These are phyloP conservation scores for Drosophila eugracilis DNA, from an alignment of 1,140 invertebrate species.

Conservation along the genomic window DNA sequence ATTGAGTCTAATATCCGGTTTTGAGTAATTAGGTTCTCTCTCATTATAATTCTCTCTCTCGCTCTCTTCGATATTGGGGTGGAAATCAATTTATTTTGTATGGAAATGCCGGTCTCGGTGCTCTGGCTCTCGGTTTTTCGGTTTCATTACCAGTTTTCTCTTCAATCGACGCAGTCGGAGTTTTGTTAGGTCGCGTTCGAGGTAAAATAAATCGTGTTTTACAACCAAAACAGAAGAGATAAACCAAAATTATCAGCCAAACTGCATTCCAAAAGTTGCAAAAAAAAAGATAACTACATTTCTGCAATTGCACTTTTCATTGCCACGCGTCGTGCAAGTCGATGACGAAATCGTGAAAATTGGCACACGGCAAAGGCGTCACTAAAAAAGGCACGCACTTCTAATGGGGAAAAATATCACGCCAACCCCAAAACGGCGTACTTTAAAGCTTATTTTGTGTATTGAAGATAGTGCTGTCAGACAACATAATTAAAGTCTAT, in stretches of 20 bases:
- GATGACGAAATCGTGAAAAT: conserved; percentile 48
- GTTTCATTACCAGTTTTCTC: too few species aligned
- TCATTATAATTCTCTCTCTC: conserved; percentile 5
- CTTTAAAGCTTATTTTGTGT: conserved; percentile 33
- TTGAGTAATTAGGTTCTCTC: conserved; percentile 17
- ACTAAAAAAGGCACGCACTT: conserved; percentile 7
- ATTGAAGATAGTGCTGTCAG: conserved; percentile 23
- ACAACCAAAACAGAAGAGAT: conserved; percentile 11
- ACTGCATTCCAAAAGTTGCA: conserved; percentile 38
- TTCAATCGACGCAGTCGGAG: conserved; percentile 25
- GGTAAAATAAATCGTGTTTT: conserved; percentile 31
- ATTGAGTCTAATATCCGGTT: conserved; percentile 15
- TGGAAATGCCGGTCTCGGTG: conserved; percentile 49
- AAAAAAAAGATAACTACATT: conserved; percentile 10
- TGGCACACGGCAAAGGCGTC: conserved; percentile 28
- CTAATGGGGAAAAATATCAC: neutral
- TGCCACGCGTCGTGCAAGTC: conserved; percentile 30
- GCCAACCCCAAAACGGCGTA: neutral
- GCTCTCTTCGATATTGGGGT: conserved; percentile 26
- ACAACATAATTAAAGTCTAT: conserved; percentile 33
- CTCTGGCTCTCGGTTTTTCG: conserved; percentile 35
- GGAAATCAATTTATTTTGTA: conserved; percentile 36
- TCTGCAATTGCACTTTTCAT: conserved; percentile 26
- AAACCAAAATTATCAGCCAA: conserved; percentile 36
- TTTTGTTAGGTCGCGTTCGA: conserved; percentile 35